Conservation (phyloP, 1,140 invertebrate species). For the Agrilus planipennis region DNA sequence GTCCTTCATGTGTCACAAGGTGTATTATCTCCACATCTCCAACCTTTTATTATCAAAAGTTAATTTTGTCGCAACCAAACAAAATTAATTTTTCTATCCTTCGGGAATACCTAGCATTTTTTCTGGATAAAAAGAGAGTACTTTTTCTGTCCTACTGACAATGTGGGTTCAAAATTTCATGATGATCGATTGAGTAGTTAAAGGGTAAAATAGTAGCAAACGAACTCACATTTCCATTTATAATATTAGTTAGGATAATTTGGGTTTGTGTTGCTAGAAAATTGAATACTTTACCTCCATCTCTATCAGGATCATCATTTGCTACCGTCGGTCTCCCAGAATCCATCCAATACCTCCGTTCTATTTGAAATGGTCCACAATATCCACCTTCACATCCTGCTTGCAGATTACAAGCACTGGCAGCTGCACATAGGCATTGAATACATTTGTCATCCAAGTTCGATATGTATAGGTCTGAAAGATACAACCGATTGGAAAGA, state of each 20-base stretch:
- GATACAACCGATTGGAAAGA: too few species aligned
- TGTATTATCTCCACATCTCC: too few species aligned
- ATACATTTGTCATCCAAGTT: constrained; percentile 8
- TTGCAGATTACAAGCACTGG: constrained; percentile 5
- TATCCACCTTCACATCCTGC: constrained; percentile 7
- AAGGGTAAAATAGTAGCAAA: too few species aligned
- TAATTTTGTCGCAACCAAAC: neutral
- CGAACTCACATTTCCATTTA: constrained; percentile 36
- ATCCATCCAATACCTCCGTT: constrained; percentile 24
- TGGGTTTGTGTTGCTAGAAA: neutral
- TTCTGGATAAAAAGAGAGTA: too few species aligned
- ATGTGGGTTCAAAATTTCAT: too few species aligned
- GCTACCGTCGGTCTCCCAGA: constrained; percentile 8
- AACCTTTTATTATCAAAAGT: too few species aligned
- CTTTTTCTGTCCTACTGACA: too few species aligned
- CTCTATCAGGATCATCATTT: neutral
- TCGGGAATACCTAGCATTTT: too few species aligned
- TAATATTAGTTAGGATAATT: neutral
- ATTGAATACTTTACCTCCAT: neutral
- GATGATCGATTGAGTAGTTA: too few species aligned
- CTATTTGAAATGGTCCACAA: constrained; percentile 28
- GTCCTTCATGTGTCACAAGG: too few species aligned
- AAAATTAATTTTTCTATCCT: constrained; percentile 1
- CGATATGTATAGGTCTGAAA: constrained; percentile 6
- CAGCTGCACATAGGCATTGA: constrained; percentile 7